A percentile compares a stretch with the other conserved stretches of the same genome.
Evolutionary conservation across 1,140 invertebrate species (phyloP).

Genomic region (Drosophila malerkotliana): DNA sequence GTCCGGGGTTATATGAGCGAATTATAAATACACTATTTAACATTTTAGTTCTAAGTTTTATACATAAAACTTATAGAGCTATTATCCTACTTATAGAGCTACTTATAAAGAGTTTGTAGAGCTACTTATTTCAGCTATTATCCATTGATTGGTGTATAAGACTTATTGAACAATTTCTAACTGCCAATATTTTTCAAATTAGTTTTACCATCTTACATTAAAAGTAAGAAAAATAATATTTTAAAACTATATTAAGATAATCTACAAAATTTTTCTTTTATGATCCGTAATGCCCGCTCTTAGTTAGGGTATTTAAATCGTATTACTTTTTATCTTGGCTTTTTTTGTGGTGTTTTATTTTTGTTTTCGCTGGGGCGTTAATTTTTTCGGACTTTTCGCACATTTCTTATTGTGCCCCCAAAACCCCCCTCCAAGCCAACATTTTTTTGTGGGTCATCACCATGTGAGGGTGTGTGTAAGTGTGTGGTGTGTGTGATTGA

Average conservation of each 20-base stretch:
- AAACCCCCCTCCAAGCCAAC: neutral
- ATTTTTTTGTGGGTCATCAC: slow-evolving; percentile 53
- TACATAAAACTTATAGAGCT: too few relatives aligned
- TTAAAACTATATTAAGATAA: neutral
- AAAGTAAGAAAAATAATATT: neutral
- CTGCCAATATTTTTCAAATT: too few relatives aligned
- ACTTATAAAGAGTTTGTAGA: too few relatives aligned
- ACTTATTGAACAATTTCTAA: too few relatives aligned
- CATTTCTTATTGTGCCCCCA: slow-evolving; percentile 13
- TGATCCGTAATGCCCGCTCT: neutral
- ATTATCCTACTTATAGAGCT: too few relatives aligned
- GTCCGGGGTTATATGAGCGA: neutral
- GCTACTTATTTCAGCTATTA: too few relatives aligned
- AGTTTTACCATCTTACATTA: too few relatives aligned
- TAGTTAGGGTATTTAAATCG: slow-evolving; percentile 21
- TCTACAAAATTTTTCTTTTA: neutral
- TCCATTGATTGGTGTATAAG: too few relatives aligned
- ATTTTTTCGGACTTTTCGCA: slow-evolving; percentile 61
- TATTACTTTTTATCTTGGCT: slow-evolving; percentile 15
- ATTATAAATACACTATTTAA: neutral
- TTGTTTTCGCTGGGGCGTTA: slow-evolving; percentile 32
- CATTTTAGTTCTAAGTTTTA: neutral
- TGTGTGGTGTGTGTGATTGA: slow-evolving; percentile 23
- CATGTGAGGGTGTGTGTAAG: slow-evolving; percentile 19
- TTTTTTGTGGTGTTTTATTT: slow-evolving; percentile 6